Evolutionary conservation across 2,888 invertebrate genomes (phyloP).

Genomic region (Aphelenchoides bicaudatus): DNA sequence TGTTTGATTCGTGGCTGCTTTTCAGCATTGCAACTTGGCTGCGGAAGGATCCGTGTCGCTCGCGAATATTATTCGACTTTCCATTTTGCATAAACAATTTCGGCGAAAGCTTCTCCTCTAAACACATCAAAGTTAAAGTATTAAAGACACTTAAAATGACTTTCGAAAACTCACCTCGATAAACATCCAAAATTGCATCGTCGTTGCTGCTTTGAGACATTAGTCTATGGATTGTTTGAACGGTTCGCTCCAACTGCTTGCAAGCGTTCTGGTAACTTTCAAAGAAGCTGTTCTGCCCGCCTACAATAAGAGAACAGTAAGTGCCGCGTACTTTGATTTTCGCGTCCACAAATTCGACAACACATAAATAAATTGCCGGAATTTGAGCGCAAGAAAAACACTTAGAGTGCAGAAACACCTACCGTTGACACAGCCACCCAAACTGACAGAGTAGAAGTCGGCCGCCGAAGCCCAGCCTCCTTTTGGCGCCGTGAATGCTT

Average conservation of each 20-base stretch:
- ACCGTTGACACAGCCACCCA: background rate
- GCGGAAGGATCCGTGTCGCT: constrained; percentile 2
- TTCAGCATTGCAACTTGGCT: background rate
- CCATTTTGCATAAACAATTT: too few relatives aligned
- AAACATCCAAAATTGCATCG: too few relatives aligned
- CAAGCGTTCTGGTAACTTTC: constrained; percentile 13
- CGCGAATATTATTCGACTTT: background rate
- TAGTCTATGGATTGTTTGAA: constrained; percentile 1
- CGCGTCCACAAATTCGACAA: constrained; percentile 2
- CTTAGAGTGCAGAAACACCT: too few relatives aligned
- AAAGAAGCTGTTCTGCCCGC: constrained; percentile 8
- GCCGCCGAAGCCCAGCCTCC: constrained; percentile 1
- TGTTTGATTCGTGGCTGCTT: constrained; percentile 16
- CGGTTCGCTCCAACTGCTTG: constrained; percentile 15
- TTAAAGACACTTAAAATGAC: too few relatives aligned
- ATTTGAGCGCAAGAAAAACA: background rate
- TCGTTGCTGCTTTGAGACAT: background rate
- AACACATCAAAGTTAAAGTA: too few relatives aligned
- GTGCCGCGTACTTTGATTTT: too few relatives aligned
- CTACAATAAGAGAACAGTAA: too few relatives aligned
- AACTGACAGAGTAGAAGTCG: background rate
- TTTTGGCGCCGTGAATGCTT: constrained; percentile 1
- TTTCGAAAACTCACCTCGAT: too few relatives aligned
- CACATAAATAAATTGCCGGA: background rate
- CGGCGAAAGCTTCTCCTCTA: too few relatives aligned